Percentiles rank a stretch among this genome's conserved stretches.
Conservation (phyloP, 2,888 invertebrate species). For the Nipponacmea schrenckii region DNA sequence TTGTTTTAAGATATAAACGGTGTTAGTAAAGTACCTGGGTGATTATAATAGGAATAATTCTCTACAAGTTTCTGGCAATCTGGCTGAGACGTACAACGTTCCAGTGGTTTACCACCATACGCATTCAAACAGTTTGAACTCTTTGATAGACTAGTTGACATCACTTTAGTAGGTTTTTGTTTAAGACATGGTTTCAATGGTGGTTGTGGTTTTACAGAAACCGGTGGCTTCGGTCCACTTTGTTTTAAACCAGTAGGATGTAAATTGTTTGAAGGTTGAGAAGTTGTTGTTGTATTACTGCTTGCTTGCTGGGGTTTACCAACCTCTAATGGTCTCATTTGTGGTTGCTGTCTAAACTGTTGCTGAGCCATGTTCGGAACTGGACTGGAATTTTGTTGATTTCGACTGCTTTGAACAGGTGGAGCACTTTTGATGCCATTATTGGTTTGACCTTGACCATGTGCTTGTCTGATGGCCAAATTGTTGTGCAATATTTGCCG, state of each 20-base stretch:
- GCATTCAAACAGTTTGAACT: constrained; percentile 19
- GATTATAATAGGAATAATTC: constrained; percentile 23
- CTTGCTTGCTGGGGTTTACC: constrained; percentile 15
- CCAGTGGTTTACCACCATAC: constrained; percentile 25
- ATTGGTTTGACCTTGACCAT: constrained; percentile 5
- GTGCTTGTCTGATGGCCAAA: constrained; percentile 31
- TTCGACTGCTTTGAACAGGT: neutral
- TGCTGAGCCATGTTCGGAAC: constrained; percentile 9
- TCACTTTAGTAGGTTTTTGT: neutral
- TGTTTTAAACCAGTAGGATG: constrained; percentile 3
- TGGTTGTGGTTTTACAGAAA: neutral
- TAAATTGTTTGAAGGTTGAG: neutral
- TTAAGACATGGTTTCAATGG: neutral
- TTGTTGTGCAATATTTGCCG: constrained; percentile 41
- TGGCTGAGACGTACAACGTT: constrained; percentile 35
- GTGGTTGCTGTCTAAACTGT: neutral
- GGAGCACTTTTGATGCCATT: constrained; percentile 15
- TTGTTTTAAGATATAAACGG: neutral
- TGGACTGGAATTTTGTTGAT: constrained; percentile 9
- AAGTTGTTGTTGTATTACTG: neutral
- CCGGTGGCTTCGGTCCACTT: neutral
- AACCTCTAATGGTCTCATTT: constrained; percentile 18
- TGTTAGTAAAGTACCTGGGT: constrained; percentile 27
- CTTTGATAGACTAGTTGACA: neutral
- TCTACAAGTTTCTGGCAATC: constrained; percentile 37